Evolutionary conservation across 2,113 vertebrate genomes (phyloP).

Genomic region (Anthoscopus minutus): DNA sequence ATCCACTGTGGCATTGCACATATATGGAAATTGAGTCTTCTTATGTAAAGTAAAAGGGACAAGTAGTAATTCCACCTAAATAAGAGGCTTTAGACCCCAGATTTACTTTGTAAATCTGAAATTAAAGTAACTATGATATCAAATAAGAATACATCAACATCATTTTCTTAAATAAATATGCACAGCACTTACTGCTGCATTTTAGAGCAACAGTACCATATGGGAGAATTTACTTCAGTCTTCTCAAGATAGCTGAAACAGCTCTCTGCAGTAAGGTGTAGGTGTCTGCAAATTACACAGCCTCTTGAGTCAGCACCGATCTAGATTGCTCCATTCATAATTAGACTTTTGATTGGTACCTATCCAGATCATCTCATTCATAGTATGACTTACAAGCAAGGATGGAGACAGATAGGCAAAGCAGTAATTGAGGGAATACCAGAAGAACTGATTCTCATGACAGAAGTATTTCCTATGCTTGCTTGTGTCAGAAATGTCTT

Average conservation of each 20-base stretch:
- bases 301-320: constrained; percentile 43
- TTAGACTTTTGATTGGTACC: constrained; percentile 58
- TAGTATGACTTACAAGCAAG: constrained; percentile 46
- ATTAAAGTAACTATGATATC: not conserved
- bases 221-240: constrained; percentile 25
- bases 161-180: not conserved
- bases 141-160: not conserved
- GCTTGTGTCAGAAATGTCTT: constrained; percentile 37
- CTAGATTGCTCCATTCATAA: constrained; percentile 54
- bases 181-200: not conserved
- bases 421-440: constrained; percentile 62
- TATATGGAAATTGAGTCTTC: not conserved
- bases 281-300: constrained; percentile 59
- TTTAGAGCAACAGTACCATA: constrained; percentile 24
- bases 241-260: constrained; percentile 22
- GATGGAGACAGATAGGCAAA: constrained; percentile 51
- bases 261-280: constrained; percentile 51
- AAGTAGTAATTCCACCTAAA: not conserved
- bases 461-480: constrained; percentile 2
- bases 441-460: constrained; percentile 41
- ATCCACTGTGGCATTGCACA: not conserved
- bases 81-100: not conserved
- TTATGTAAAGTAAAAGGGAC: not conserved
- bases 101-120: not conserved
- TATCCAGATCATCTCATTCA: constrained; percentile 59